phyloP scores from a whole-genome alignment of 1,140 invertebrate species.

The Lasioglossum albipes region DNA sequence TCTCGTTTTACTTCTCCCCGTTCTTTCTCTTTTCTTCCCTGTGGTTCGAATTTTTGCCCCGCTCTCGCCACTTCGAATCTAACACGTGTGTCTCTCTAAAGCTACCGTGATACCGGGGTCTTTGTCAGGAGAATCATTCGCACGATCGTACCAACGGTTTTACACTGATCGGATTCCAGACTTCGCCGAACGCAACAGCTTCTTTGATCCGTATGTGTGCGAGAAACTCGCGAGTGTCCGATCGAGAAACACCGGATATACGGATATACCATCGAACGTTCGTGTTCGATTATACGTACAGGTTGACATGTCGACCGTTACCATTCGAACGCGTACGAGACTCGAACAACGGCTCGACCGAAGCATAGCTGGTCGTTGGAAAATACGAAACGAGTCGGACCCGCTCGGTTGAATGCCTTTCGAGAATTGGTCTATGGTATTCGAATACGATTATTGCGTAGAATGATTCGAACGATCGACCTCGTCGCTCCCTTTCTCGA shows the following conservation, averaged over 20 bases:
- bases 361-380: conserved; percentile 7
- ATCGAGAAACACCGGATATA: neutral
- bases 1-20: conserved; percentile 3
- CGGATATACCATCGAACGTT: too few relatives aligned
- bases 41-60: neutral
- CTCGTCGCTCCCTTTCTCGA: conserved; percentile 17
- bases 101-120: conserved; percentile 58
- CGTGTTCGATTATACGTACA: too few relatives aligned
- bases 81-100: conserved; percentile 56
- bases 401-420: conserved; percentile 43
- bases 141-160: conserved; percentile 40
- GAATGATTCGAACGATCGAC: neutral
- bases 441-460: conserved; percentile 60
- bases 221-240: neutral
- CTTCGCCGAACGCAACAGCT: neutral
- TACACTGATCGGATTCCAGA: conserved; percentile 7
- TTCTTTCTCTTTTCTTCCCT: neutral
- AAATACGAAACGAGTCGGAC: neutral
- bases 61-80: conserved; percentile 26
- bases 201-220: neutral
- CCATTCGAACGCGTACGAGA: too few relatives aligned
- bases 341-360: neutral
- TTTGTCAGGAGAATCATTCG: conserved; percentile 44
- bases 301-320: too few relatives aligned
- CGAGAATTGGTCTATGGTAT: conserved; percentile 54